Percentiles rank a stretch among this genome's conserved stretches.
These are phyloP conservation scores for Mongoloraphidia duomilia DNA, from an alignment of 2,888 invertebrate species.

Conservation along the genomic window DNA sequence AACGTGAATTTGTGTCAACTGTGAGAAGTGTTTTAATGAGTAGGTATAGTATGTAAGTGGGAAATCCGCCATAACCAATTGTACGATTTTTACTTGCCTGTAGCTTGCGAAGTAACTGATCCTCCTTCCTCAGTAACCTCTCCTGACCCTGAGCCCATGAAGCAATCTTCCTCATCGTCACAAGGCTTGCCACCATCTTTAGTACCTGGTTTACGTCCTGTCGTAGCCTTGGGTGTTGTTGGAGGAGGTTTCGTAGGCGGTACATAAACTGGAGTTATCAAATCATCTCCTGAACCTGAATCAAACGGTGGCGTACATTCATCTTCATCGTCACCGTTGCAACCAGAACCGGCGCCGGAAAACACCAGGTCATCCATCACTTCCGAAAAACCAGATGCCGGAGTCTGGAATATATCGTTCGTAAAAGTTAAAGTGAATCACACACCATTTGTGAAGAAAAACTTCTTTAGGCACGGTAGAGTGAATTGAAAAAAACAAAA, in stretches of 20 bases:
- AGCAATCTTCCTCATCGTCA: conserved; percentile 74
- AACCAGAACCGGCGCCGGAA: conserved; percentile 83
- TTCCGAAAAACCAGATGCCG: conserved; percentile 64
- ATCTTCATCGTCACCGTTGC: conserved; percentile 82
- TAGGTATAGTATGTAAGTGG: neutral
- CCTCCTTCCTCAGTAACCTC: conserved; percentile 52
- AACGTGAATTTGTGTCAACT: neutral
- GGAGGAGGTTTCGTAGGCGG: conserved; percentile 61
- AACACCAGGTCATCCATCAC: conserved; percentile 81
- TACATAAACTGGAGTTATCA: conserved; percentile 85
- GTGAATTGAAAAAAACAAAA: too few relatives aligned
- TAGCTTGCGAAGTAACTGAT: conserved; percentile 36
- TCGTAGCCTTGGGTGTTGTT: conserved; percentile 27
- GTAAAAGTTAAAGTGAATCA: neutral
- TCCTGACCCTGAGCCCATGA: conserved; percentile 66
- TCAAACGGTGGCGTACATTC: conserved; percentile 72
- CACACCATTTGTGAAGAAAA: too few relatives aligned
- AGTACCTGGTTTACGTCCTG: neutral
- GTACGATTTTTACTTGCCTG: conserved; percentile 29
- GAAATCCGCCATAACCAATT: neutral
- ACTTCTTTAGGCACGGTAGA: too few relatives aligned
- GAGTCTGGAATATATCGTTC: conserved; percentile 44
- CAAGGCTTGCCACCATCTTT: neutral
- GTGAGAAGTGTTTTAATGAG: neutral
- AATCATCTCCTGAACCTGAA: conserved; percentile 70